These are phyloP conservation scores for Masnerella sp. DNA, from an alignment of 2,888 invertebrate species.

Conservation along the genomic window DNA sequence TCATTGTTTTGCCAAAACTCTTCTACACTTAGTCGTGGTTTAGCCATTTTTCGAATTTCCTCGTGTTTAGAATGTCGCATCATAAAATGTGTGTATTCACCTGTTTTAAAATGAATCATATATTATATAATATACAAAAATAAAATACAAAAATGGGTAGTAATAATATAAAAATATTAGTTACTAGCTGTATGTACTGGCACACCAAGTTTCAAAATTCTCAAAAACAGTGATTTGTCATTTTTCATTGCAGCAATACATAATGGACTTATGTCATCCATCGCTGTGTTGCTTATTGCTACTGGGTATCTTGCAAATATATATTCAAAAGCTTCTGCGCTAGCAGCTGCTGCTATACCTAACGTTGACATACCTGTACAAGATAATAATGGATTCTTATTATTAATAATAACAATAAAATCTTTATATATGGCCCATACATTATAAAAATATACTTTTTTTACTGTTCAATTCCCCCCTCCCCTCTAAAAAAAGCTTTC, in stretches of 20 bases:
- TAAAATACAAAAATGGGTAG: slow-evolving; percentile 32
- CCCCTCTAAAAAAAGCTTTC: no score
- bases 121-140: neutral
- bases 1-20: slow-evolving; percentile 71
- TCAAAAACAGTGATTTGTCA: slow-evolving; percentile 69
- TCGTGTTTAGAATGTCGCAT: slow-evolving; percentile 69
- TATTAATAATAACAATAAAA: no score
- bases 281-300: slow-evolving; percentile 64
- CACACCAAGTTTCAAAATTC: slow-evolving; percentile 67
- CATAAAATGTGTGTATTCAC: slow-evolving; percentile 69
- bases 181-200: slow-evolving; percentile 67
- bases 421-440: no score
- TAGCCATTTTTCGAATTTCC: slow-evolving; percentile 69
- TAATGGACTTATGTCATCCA: slow-evolving; percentile 72
- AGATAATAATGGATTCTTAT: no score
- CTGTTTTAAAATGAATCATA: neutral
- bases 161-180: neutral
- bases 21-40: slow-evolving; percentile 60
- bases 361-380: slow-evolving; percentile 70
- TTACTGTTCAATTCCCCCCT: no score
- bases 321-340: slow-evolving; percentile 69
- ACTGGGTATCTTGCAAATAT: slow-evolving; percentile 67
- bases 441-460: no score
- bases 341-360: slow-evolving; percentile 70
- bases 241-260: slow-evolving; percentile 73